Evolutionary conservation across 2,888 invertebrate species (phyloP), one percentile per base, ranked within the genome.

Genomic region (Perizoma flavofasciatum): DNA sequence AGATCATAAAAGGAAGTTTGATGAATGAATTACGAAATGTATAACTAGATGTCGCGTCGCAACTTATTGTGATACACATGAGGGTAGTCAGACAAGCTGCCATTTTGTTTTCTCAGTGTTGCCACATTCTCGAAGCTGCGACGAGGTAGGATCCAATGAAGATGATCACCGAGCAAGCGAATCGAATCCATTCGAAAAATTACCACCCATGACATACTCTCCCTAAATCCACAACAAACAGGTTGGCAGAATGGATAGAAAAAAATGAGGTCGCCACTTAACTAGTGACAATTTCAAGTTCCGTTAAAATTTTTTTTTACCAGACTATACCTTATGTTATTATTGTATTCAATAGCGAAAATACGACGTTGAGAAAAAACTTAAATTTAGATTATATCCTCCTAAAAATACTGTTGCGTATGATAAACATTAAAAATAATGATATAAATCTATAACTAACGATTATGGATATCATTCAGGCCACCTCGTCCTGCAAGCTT

Each of bases 401-500:
- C 83, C 87, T 88, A 89, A 88, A 85, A 92, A 92, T 92, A 92
- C 91, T 92, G 91, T 83, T 88, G 90, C 87, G 85, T 86, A 88
- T 82, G 86, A 83, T 85, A 85, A 84, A 85, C 81, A 78, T 90
- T 90, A 89, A 89, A 91, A 85, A 88, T 91, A 91, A 90, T 91
- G 89, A 91, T 91, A 91, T 89, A 84, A 79, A 76, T 85, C 84
- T 89, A 89, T 85, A 81, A 77, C 86, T 88, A 88, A 80, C 77
- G 72, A 78, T 81, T 78, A 80, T 74, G 77, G 75, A 78, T 79
- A 75, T 70, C 71, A 69, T 66, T 73, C 76, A 66, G 72, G 69
- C 69, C 67, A 57, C 70, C 73, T 67, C 71, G 65, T 67, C 71
- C 71, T 73, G 69, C 71, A 71, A 69, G 69, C 73, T 69, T 70